Evolutionary conservation across 2,888 invertebrate genomes (phyloP).

Genomic region (Entomobrya multifasciata): DNA sequence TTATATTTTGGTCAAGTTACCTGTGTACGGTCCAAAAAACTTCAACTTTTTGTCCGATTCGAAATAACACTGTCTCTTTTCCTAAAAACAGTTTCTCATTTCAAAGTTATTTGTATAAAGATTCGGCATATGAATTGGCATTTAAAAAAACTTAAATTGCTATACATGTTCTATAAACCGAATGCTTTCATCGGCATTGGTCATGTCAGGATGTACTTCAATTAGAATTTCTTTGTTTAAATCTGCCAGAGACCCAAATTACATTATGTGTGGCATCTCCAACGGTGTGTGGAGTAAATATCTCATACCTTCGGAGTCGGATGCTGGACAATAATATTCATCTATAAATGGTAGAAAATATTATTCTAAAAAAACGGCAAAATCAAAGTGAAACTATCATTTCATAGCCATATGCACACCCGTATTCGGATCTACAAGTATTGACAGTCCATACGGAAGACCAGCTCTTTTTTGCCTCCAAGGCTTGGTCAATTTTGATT

Average conservation of each 20-base stretch:
- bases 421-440: conserved; percentile 47
- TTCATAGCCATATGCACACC: too few relatives aligned
- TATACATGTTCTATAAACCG: too few relatives aligned
- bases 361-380: too few relatives aligned
- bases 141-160: too few relatives aligned
- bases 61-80: conserved; percentile 64
- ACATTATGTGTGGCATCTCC: conserved; percentile 66
- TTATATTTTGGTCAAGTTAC: too few relatives aligned
- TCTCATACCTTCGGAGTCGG: conserved; percentile 72
- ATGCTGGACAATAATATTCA: conserved; percentile 74
- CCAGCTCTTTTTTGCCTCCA: conserved; percentile 68
- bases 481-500: conserved; percentile 13
- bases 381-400: too few relatives aligned
- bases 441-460: conserved; percentile 60
- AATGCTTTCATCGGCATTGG: conserved; percentile 64
- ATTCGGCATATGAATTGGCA: too few relatives aligned
- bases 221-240: conserved; percentile 57
- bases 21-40: conserved; percentile 71
- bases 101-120: too few relatives aligned
- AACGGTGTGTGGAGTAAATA: conserved; percentile 60
- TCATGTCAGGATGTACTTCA: conserved; percentile 67
- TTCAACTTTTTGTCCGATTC: conserved; percentile 59
- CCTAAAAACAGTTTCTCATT: neutral
- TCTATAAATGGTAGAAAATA: too few relatives aligned
- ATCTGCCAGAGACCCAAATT: conserved; percentile 52